Base-by-base conservation (phyloP, 2,113 vertebrate genomes). In the Glareola pratincola region DNA sequence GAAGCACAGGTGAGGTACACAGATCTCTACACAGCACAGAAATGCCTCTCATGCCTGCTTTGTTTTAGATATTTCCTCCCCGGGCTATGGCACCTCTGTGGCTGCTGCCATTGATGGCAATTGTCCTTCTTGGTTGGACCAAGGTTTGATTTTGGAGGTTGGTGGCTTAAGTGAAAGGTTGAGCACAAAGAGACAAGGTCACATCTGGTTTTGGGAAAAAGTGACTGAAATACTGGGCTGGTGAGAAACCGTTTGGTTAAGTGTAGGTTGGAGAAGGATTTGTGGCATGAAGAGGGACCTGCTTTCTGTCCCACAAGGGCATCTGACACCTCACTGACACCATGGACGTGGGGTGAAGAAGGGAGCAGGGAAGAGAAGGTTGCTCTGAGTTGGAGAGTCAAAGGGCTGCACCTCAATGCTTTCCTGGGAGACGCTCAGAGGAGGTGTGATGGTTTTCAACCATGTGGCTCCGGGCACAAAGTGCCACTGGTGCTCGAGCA, bases 401-500 rank as follows among this genome's bases (percentile, higher is more conserved):
- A 63, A 60, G 43, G 22, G 34, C 22, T 66, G 39, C 60, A 82
- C 56, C 27, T 75, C 17, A 4, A 0, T 13, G 6, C 21, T 72
- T 34, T 83, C 34, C 81, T 16, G 10, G 45, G 37, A 62, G 23
- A 7, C 43, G 30, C 34, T 48, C 51, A 75, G 56, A 48, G 54
- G 39, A 39, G 8, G 4, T 20, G 8, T 30, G 48, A 34, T 39
- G 29, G 41, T 27, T 12, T 4, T 29, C 16, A 67, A 26, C 29
- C 26, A 10, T 1, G 5, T 15, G 37, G 14, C 8, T 71, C 32
- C 2, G 6, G 10, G 83, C 23, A 54, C 30, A n/a, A 27, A 72
- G 45, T 48, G 10, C 8, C 23, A 69, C 34, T 0, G 2, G 13
- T 34, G 21, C 17, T 47, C 0, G 0, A 37, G 43, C 20, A 69